Base-by-base conservation (phyloP, 2,888 invertebrate species). In the Xanthia togata region DNA sequence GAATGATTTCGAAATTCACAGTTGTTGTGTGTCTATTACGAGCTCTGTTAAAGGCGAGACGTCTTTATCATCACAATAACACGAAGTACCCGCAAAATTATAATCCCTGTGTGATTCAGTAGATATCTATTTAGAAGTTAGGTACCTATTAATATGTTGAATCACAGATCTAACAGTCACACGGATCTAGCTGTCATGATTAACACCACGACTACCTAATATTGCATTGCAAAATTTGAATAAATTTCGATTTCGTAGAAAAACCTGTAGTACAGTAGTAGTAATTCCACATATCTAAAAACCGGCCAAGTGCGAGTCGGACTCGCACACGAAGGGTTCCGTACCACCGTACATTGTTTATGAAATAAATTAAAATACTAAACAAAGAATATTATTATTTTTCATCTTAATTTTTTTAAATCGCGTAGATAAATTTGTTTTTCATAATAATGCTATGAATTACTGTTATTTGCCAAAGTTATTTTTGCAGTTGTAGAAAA, bases 1-100 rank as follows among this genome's bases (percentile, higher is more conserved):
- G 81, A 82, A 78, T 82, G 78, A 84, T 88, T 89, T 82, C 70
- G 69, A 83, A 84, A 83, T 87, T 81, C 83, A 83, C 71, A 75
- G 73, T 79, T 82, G 82, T 82, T 82, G 75, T 82, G 75, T 77
- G 85, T 85, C 76, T 86, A 76, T 85, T 78, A 69, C 50, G 26
- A 73, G 47, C 57, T 26, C 67, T 73, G 74, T 76, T 75, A 67
- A 71, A 85, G 64, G 62, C 67, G 31, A 74, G 65, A 70, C 53
- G 38, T 76, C 53, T 50, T 47, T 44, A 63, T 82, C 60, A 67
- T 71, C 68, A 71, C 55, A 81, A 65, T 62, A 75, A 75, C 65
- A 81, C 53, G 74, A 65, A 53, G 69, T 73, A 71, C 44, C 53
- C 50, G 65, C 26, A 68, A 80, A 68, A 72, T 57, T 80, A 68